Evolutionary conservation across 2,888 invertebrate species (phyloP).

Genomic region (Diplolepis rosae): DNA sequence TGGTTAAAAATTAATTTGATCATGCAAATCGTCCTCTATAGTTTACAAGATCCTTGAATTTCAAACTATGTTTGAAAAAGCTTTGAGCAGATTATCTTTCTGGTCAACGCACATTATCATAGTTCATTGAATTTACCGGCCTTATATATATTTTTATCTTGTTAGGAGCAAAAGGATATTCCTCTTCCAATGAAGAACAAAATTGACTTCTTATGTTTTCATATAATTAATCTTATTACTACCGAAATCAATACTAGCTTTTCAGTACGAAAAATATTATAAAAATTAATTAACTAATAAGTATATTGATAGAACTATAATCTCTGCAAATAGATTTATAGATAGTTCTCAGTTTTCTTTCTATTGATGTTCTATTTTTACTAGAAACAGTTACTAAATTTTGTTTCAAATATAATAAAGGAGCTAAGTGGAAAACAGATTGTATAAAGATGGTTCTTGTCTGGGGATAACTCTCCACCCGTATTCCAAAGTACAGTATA

Average conservation of each 20-base stretch:
- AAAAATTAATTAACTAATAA: too few species aligned
- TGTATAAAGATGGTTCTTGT: conserved; percentile 65
- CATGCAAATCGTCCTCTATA: neutral
- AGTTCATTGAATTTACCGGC: conserved; percentile 35
- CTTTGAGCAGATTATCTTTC: conserved; percentile 19
- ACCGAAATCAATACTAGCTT: too few species aligned
- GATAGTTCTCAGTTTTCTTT: neutral
- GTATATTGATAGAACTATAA: too few species aligned
- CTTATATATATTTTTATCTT: conserved; percentile 42
- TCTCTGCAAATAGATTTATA: too few species aligned
- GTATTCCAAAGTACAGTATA: conserved; percentile 59
- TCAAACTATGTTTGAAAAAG: neutral
- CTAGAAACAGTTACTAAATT: neutral
- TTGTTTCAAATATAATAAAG: conserved; percentile 19
- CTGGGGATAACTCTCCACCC: conserved; percentile 67
- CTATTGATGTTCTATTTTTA: neutral
- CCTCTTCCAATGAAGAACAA: neutral
- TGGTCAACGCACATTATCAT: conserved; percentile 40
- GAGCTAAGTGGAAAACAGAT: conserved; percentile 58
- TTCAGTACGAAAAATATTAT: too few species aligned
- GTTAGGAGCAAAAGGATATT: conserved; percentile 23
- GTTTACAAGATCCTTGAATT: conserved; percentile 20
- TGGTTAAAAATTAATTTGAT: conserved; percentile 6
- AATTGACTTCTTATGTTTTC: neutral
- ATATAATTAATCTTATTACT: too few species aligned